Evolutionary conservation across 2,888 invertebrate species (phyloP).

Genomic region (Encarsia formosa): DNA sequence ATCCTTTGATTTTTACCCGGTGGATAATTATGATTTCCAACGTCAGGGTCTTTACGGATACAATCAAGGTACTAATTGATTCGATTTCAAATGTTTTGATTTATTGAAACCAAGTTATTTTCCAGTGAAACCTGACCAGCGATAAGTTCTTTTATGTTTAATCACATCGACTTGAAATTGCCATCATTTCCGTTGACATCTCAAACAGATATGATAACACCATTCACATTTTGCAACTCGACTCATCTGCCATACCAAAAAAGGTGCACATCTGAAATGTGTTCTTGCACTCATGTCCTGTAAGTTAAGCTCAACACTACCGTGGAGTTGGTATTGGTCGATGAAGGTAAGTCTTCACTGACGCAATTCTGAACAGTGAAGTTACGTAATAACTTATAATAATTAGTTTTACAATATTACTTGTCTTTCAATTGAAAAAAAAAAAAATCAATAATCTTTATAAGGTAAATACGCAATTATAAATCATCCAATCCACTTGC

Average conservation of each 20-base stretch:
- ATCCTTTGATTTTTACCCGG: constrained; percentile 67
- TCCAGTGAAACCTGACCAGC: constrained; percentile 37
- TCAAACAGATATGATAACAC: constrained; percentile 60
- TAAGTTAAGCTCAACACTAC: constrained; percentile 64
- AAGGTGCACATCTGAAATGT: constrained; percentile 67
- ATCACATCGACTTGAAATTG: constrained; percentile 77
- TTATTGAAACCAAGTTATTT: neutral
- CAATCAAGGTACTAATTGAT: constrained; percentile 57
- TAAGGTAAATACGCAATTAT: neutral
- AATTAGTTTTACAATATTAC: neutral
- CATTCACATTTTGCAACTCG: constrained; percentile 70
- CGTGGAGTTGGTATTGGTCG: constrained; percentile 79
- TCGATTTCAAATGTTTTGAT: neutral
- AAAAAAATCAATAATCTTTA: too few relatives aligned
- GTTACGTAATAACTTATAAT: too few relatives aligned
- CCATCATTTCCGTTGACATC: constrained; percentile 71
- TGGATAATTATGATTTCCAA: constrained; percentile 78
- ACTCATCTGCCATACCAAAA: constrained; percentile 57
- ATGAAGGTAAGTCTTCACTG: constrained; percentile 73
- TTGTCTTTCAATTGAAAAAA: neutral
- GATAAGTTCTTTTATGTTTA: constrained; percentile 80
- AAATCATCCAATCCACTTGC: constrained; percentile 77
- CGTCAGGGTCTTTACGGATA: constrained; percentile 71
- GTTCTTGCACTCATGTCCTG: constrained; percentile 79
- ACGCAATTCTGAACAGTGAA: too few relatives aligned